Percentiles rank a stretch among this genome's conserved stretches.
phyloP scores from a whole-genome alignment of 2,888 invertebrate genomes.

The Lycaena phlaeas region DNA sequence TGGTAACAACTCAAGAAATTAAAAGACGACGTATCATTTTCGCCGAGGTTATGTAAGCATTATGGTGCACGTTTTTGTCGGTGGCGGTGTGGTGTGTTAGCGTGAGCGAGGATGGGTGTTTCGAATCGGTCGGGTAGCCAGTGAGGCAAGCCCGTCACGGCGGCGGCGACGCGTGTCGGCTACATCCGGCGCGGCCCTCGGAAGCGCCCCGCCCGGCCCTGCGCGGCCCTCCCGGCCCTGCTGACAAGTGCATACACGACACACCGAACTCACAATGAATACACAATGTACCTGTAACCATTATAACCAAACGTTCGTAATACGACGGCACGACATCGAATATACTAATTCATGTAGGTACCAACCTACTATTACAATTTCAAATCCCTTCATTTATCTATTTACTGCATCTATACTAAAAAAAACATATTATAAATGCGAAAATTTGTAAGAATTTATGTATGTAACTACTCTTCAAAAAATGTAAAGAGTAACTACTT shows the following conservation, averaged over 20 bases:
- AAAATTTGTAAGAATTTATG: too few species aligned
- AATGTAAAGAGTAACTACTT: too few species aligned
- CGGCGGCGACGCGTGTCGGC: conserved; percentile 53
- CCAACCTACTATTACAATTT: too few species aligned
- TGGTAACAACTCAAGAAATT: conserved; percentile 19
- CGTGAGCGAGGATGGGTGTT: conserved; percentile 12
- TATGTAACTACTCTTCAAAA: too few species aligned
- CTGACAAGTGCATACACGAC: conserved; percentile 21
- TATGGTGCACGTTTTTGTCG: conserved; percentile 10
- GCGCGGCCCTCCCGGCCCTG: conserved; percentile 32
- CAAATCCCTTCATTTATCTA: too few species aligned
- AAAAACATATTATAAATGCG: too few species aligned
- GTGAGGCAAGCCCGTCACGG: conserved; percentile 57
- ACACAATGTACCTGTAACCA: background rate
- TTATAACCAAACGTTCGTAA: too few species aligned
- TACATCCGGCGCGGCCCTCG: conserved; percentile 55
- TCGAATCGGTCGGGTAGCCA: conserved; percentile 26
- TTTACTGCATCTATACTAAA: too few species aligned
- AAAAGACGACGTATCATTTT: conserved; percentile 24
- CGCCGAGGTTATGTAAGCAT: conserved; percentile 27
- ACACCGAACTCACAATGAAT: conserved; percentile 1
- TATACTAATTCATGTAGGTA: too few species aligned
- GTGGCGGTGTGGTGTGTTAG: conserved; percentile 1
- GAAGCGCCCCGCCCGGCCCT: conserved; percentile 37
- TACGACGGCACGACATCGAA: too few species aligned